Evolutionary conservation across 2,113 vertebrate species (phyloP), one percentile per base, ranked within the genome.

Genomic region (Ochotona curzoniae): DNA sequence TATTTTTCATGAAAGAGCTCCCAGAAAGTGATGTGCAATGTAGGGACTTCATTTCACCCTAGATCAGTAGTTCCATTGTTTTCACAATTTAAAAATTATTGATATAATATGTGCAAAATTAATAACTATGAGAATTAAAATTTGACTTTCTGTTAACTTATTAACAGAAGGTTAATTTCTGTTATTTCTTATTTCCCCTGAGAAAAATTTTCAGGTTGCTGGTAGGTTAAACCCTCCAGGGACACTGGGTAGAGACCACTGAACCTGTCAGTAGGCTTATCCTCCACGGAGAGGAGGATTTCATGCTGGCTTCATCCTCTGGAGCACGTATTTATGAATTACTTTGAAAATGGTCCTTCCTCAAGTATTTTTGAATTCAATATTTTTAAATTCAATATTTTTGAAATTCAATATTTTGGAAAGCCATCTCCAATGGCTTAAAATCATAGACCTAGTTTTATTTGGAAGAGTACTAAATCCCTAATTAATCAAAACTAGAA

Each of bases 41-140:
- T 76, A 82, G 64, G 89, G 5, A 9, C 57, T 94, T 86, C 69
- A 82, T 92, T 91, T 82, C 82, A 49, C 66, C 25, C 20, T 51
- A 73, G 63, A 51, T 78, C 18, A 67, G 13, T 83, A 61, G 21
- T 67, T 35, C 23, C 14, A 67, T 28, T 79, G 38, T 7, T 73
- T 87, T 23, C 75, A 17, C 74, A 73, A 80, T 85, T 61, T 18
- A 74, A 67, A 20, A 69, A 60, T 75, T 28, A 7, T 28, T 47
- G 78, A 38, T 54, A 69, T n/a, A 70, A 63, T 86, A 7, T 73
- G 28, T 0, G 28, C 35, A 60, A 54, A 86, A 81, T 71, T 57
- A 0, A 51, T 32, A 51, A 18, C 13, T 21, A 57, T 57, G 23
- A 87, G n/a, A 87, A 67, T 57, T 8, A 73, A 73, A 89, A 54